Evolutionary conservation across 2,888 invertebrate genomes (phyloP).

Genomic region (Drosophila mayaguana): DNA sequence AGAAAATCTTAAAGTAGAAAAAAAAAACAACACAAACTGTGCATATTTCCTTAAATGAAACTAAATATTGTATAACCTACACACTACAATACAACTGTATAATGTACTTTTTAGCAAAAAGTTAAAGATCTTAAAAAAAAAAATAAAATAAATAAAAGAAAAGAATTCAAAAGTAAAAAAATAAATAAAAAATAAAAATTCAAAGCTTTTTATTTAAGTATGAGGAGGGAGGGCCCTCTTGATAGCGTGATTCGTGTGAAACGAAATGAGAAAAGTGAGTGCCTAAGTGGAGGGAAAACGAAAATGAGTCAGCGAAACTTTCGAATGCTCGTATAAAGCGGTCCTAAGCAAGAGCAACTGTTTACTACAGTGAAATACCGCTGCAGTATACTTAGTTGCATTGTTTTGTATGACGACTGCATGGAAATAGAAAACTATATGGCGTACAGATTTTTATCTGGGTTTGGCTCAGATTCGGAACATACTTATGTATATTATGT

Average conservation of each 20-base stretch:
- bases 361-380: slow-evolving; percentile 35
- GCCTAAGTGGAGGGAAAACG: slow-evolving; percentile 30
- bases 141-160: slow-evolving; percentile 31
- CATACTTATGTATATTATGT: not conserved
- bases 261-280: slow-evolving; percentile 44
- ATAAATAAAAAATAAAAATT: slow-evolving; percentile 39
- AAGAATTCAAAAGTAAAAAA: slow-evolving; percentile 43
- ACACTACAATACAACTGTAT: slow-evolving; percentile 35
- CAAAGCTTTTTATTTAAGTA: slow-evolving; percentile 66
- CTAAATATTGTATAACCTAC: slow-evolving; percentile 58
- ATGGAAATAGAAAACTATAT: not conserved
- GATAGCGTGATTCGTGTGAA: slow-evolving; percentile 50
- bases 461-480: not conserved
- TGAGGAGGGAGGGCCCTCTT: slow-evolving; percentile 18
- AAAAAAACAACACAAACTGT: slow-evolving; percentile 58
- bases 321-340: slow-evolving; percentile 19
- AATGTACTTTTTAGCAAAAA: slow-evolving; percentile 48
- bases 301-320: slow-evolving; percentile 44
- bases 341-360: slow-evolving; percentile 20
- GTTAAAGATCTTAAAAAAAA: slow-evolving; percentile 3
- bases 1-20: slow-evolving; percentile 33
- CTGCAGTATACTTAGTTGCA: not conserved
- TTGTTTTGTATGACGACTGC: not conserved
- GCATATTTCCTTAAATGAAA: slow-evolving; percentile 74
- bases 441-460: not conserved